These are phyloP conservation scores for Laticauda laticaudata DNA, from an alignment of 2,113 vertebrate species.

Conservation along the genomic window DNA sequence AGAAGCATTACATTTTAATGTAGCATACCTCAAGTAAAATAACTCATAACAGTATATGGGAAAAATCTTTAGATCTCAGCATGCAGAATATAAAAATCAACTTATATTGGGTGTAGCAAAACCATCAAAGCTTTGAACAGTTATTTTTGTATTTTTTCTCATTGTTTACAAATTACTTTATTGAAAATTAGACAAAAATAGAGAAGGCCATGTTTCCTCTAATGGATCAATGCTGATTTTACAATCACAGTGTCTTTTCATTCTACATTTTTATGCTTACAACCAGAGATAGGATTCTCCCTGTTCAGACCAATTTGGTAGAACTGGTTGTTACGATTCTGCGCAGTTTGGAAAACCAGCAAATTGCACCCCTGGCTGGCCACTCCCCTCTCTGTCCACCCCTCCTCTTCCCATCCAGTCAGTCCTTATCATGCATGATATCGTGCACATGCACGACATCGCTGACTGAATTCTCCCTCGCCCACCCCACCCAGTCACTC, in stretches of 20 bases:
- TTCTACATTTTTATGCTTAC: background rate
- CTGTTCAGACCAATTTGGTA: no score
- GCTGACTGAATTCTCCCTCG: no score
- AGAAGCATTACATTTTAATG: constrained; percentile 30
- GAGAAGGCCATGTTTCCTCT: background rate
- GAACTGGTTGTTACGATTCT: no score
- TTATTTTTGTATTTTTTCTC: constrained; percentile 18
- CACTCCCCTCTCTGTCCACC: no score
- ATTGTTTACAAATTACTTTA: background rate
- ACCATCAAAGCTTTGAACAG: background rate
- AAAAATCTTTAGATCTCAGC: constrained; percentile 3
- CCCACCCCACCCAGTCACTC: no score
- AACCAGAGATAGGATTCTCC: no score
- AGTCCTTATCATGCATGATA: no score
- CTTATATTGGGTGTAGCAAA: background rate
- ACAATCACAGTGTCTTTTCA: background rate
- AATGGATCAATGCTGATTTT: background rate
- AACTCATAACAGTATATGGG: background rate
- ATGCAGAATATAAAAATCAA: background rate
- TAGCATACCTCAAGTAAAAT: constrained; percentile 3
- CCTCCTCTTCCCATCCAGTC: no score
- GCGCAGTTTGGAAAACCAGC: no score
- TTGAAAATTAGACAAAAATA: background rate
- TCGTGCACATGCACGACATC: no score
- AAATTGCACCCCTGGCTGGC: no score